Base-by-base conservation (phyloP, 2,113 vertebrate genomes). In the Podilymbus podiceps region DNA sequence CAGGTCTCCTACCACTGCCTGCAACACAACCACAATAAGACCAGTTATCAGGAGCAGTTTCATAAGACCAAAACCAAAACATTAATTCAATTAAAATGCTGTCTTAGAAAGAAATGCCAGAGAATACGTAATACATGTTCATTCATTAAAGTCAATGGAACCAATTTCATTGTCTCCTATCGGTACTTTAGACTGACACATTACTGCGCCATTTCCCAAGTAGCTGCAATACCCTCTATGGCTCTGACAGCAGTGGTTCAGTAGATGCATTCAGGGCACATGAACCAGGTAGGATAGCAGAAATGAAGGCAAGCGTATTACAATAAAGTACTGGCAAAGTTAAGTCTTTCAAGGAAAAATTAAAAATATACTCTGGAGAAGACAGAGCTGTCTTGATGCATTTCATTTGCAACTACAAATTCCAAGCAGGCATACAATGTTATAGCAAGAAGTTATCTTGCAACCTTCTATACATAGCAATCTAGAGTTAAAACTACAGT, bases 381-480 rank as follows among this genome's bases (percentile, higher is more conserved):
- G 42, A 53, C 21, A 77, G 15, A 38, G 19, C 4, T 64, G 14
- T 42, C 47, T 47, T 64, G 23, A 38, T 21, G n/a, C 11, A 27
- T 68, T 78, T 81, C 49, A 79, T 40, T 22, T 69, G n/a, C 85
- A 94, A 66, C 5, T 85, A 83, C 76, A 85, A 93, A 58, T 15
- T 3, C 1, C 40, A 71, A 66, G 28, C 0, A 81, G 22, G 28
- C 6, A 38, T n/a, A 38, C 24, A 47, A 46, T 2, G 2, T 47
- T 56, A 72, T 25, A 59, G 40, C 19, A 85, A 85, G 64, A 74
- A 60, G 22, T 38, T 75, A 90, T 56, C n/a, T 35, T 55, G 20
- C 80, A 92, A 62, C 15, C 10, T 74, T 59, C 63, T 67, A 59
- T 22, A 74, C 35, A 63, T 3, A 85, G 64, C 31, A 88, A 83